A percentile compares a stretch with the other conserved stretches of the same genome.
Conservation (phyloP, 2,888 invertebrate genomes). For the Mythimna albipuncta region DNA sequence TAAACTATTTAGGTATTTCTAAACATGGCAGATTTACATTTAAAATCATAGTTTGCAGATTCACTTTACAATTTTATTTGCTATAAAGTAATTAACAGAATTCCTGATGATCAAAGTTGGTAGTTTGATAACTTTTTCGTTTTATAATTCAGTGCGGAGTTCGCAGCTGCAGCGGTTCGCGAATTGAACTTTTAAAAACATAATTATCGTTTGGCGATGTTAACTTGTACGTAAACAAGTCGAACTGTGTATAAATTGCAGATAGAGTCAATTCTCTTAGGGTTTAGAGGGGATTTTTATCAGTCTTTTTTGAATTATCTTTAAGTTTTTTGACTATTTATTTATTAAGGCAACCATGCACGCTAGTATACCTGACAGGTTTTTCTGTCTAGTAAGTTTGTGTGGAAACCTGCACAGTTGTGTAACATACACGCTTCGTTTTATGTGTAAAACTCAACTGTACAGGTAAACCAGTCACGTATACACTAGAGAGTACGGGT, state of each 20-base stretch:
- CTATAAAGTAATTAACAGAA: constrained; percentile 60
- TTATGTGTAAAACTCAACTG: too few relatives aligned
- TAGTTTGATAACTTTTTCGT: constrained; percentile 57
- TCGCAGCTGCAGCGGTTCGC: constrained; percentile 41
- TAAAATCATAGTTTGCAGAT: constrained; percentile 8
- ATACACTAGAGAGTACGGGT: too few relatives aligned
- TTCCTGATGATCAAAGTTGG: constrained; percentile 59
- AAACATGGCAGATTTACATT: background rate
- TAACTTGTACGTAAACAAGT: constrained; percentile 27
- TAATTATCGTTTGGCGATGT: constrained; percentile 53
- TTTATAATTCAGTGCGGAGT: constrained; percentile 48
- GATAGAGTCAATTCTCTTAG: background rate
- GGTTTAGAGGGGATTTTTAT: background rate
- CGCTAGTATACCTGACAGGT: too few relatives aligned
- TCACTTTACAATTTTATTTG: constrained; percentile 42
- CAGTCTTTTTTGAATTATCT: background rate
- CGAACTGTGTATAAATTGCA: constrained; percentile 4
- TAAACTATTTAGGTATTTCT: constrained; percentile 3
- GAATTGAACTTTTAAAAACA: constrained; percentile 54
- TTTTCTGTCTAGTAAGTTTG: too few relatives aligned
- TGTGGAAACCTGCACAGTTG: too few relatives aligned
- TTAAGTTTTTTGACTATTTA: background rate
- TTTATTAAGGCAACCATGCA: too few relatives aligned
- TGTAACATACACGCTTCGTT: too few relatives aligned
- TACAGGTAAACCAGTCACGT: too few relatives aligned